phyloP scores from a whole-genome alignment of 2,888 invertebrate genomes.

The Archaeoteleia sp. region DNA sequence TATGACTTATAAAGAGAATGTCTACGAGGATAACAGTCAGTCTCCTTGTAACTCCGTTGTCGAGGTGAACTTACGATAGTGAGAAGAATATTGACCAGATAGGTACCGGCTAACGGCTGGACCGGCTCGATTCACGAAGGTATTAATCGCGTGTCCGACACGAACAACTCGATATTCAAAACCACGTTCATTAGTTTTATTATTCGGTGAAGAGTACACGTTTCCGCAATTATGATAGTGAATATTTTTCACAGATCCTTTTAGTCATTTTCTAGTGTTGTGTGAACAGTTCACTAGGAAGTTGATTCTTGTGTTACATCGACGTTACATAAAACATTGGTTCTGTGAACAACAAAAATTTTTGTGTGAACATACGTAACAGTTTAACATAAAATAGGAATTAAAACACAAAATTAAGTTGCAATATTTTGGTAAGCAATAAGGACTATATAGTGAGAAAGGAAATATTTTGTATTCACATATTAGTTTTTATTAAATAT shows the following conservation, averaged over 20 bases:
- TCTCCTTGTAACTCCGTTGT: conserved; percentile 55
- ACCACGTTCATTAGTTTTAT: background rate
- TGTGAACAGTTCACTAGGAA: background rate
- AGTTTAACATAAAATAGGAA: too few relatives aligned
- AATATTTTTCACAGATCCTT: background rate
- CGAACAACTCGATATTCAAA: too few relatives aligned
- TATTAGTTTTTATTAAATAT: too few relatives aligned
- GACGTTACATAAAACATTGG: too few relatives aligned
- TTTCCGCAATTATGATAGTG: background rate
- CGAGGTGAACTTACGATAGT: conserved; percentile 35
- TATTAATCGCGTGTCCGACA: conserved; percentile 6
- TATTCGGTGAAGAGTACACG: background rate
- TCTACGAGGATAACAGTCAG: conserved; percentile 56
- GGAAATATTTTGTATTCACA: too few relatives aligned
- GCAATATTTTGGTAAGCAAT: too few relatives aligned
- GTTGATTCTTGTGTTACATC: too few relatives aligned
- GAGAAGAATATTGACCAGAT: conserved; percentile 20
- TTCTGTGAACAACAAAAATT: too few relatives aligned
- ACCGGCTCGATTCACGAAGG: conserved; percentile 26
- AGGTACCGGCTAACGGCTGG: too few relatives aligned
- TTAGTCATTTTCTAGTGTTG: background rate
- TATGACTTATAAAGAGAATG: conserved; percentile 63
- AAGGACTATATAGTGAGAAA: too few relatives aligned
- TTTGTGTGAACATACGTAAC: too few relatives aligned
- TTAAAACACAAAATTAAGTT: too few relatives aligned